Evolutionary conservation across 2,888 invertebrate species (phyloP).

Genomic region (Diarsia rubi): DNA sequence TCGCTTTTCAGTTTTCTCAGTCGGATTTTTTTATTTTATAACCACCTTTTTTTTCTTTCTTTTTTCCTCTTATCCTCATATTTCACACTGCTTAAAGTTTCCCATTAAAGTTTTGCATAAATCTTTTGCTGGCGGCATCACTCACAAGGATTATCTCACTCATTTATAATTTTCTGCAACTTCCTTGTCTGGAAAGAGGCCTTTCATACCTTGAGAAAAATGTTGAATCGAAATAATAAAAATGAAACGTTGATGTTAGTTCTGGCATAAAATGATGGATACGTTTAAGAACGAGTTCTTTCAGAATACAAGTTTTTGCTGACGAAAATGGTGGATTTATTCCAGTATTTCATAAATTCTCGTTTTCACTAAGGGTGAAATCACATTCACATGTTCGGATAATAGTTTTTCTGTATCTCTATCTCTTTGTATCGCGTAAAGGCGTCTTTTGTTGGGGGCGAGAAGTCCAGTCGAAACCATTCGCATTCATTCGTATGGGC

Average conservation of each 20-base stretch:
- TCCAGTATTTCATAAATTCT: no score
- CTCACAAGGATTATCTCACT: not conserved
- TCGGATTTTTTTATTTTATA: no score
- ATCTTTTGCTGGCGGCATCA: not conserved
- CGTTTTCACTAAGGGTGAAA: not conserved
- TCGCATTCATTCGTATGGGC: no score
- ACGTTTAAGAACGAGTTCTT: not conserved
- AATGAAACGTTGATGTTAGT: not conserved
- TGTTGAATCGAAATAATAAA: not conserved
- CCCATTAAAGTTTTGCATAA: slow-evolving; percentile 17
- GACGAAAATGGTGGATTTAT: not conserved
- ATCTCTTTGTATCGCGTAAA: no score
- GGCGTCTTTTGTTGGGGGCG: no score
- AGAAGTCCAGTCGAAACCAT: no score
- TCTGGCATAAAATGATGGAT: not conserved
- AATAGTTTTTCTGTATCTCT: no score
- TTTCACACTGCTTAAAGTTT: not conserved
- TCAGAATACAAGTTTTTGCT: not conserved
- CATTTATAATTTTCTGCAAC: slow-evolving; percentile 3
- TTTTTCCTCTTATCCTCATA: no score
- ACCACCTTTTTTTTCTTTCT: no score
- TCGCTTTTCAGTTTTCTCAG: no score
- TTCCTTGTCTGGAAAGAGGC: not conserved
- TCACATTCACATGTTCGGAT: not conserved
- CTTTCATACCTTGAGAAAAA: slow-evolving; percentile 1